phyloP scores from a whole-genome alignment of 2,113 vertebrate species.

The Delphinapterus leucas region DNA sequence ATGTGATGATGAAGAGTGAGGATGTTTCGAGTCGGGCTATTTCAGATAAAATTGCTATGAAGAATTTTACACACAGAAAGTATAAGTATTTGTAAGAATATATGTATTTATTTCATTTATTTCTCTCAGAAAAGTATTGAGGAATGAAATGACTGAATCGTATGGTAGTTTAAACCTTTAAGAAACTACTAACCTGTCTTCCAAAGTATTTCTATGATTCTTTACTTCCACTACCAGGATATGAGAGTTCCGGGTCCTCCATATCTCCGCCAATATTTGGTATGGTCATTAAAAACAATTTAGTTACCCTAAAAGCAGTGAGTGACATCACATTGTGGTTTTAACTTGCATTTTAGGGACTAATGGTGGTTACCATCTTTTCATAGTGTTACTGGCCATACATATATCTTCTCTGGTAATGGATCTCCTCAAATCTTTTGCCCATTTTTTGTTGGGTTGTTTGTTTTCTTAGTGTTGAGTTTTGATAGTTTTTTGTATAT shows the following conservation, averaged over 20 bases:
- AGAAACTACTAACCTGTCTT: not conserved
- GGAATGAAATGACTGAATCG: not conserved
- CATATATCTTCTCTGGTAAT: not conserved
- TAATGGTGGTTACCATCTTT: not conserved
- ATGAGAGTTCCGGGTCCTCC: not conserved
- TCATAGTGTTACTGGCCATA: not conserved
- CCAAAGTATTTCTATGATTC: not conserved
- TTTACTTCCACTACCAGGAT: not conserved
- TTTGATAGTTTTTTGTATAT: not conserved
- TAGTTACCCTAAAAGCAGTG: not conserved
- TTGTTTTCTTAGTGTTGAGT: not conserved
- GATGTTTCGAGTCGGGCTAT: not conserved
- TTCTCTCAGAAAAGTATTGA: not conserved
- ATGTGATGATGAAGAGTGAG: not conserved
- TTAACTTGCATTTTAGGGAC: not conserved
- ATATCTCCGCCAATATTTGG: not conserved
- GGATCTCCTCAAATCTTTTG: not conserved
- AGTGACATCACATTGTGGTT: not conserved
- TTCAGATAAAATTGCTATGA: not conserved
- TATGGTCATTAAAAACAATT: not conserved
- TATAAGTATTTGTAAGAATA: not conserved
- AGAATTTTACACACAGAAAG: not conserved
- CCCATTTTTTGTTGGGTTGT: not conserved
- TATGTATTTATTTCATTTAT: not conserved
- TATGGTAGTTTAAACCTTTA: not conserved